Percentiles rank a stretch among this genome's conserved stretches.
Evolutionary conservation across 2,888 invertebrate species (phyloP).

Genomic region (Venustoraphidia nigricollis): DNA sequence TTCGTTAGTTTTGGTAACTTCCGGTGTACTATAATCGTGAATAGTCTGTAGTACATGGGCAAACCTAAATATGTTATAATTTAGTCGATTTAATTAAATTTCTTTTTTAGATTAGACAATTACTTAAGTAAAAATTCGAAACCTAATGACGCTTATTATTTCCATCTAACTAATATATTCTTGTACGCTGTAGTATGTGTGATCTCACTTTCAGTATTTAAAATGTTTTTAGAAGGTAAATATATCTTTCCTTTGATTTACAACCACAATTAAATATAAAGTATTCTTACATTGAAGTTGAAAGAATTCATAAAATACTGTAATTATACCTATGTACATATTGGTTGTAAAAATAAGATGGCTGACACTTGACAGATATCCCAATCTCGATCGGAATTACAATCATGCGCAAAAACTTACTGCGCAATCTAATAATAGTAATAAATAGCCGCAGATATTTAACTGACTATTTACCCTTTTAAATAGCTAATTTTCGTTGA

Average conservation of each 20-base stretch:
- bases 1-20: too few relatives aligned
- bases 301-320: too few relatives aligned
- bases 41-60: not conserved
- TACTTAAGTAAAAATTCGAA: constrained; percentile 36
- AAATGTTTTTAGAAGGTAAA: constrained; percentile 23
- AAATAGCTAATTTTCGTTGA: constrained; percentile 4
- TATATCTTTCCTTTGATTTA: too few relatives aligned
- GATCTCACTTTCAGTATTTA: constrained; percentile 34
- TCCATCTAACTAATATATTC: constrained; percentile 61
- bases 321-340: too few relatives aligned
- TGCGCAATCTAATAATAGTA: too few relatives aligned
- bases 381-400: too few relatives aligned
- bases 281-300: constrained; percentile 12
- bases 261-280: not conserved
- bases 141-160: constrained; percentile 37
- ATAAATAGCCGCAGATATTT: too few relatives aligned
- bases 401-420: too few relatives aligned
- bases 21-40: too few relatives aligned
- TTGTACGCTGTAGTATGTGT: constrained; percentile 50
- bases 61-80: constrained; percentile 9
- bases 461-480: too few relatives aligned
- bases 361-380: too few relatives aligned
- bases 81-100: constrained; percentile 9
- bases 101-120: constrained; percentile 45
- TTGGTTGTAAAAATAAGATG: too few relatives aligned